Evolutionary conservation across 2,113 vertebrate genomes (phyloP).

Genomic region (Channa maculata): DNA sequence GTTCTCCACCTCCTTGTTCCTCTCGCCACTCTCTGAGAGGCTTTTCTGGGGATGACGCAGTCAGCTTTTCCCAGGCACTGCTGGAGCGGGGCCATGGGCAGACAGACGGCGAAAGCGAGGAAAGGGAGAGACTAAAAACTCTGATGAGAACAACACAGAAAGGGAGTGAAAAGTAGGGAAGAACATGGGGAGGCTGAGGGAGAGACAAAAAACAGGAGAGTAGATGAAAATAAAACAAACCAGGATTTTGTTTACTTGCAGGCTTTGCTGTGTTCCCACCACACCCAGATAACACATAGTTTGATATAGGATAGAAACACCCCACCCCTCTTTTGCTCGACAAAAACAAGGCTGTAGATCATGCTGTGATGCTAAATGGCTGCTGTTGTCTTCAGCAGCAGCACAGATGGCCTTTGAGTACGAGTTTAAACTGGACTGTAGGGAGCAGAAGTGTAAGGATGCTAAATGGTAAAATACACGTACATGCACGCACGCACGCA

Average conservation of each 20-base stretch:
- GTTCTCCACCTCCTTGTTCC: conserved; percentile 16
- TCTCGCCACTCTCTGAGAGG: conserved; percentile 38
- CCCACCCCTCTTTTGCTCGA: neutral
- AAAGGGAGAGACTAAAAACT: conserved; percentile 1
- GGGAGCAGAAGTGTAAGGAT: conserved; percentile 25
- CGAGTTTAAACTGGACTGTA: conserved; percentile 10
- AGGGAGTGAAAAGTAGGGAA: conserved; percentile 30
- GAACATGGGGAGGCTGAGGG: neutral
- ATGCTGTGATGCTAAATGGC: conserved; percentile 26
- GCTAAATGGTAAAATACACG: conserved; percentile 30
- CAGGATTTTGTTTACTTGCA: conserved; percentile 58
- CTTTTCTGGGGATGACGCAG: conserved; percentile 72
- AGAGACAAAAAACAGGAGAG: neutral
- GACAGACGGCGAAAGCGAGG: conserved; percentile 20
- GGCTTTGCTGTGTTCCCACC: conserved; percentile 55
- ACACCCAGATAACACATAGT: conserved; percentile 70
- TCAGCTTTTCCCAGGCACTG: conserved; percentile 76
- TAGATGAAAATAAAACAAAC: conserved; percentile 43
- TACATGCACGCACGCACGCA: conserved; percentile 11
- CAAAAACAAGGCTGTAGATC: conserved; percentile 44
- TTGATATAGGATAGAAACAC: conserved; percentile 56
- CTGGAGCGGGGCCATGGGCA: conserved; percentile 58
- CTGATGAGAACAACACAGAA: conserved; percentile 5
- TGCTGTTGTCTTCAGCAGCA: conserved; percentile 19
- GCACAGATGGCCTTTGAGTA: neutral